A percentile compares a stretch with the other conserved stretches of the same genome.
Conservation (phyloP, 2,797 vertebrate species). For the Yasuhikotakia modesta region DNA sequence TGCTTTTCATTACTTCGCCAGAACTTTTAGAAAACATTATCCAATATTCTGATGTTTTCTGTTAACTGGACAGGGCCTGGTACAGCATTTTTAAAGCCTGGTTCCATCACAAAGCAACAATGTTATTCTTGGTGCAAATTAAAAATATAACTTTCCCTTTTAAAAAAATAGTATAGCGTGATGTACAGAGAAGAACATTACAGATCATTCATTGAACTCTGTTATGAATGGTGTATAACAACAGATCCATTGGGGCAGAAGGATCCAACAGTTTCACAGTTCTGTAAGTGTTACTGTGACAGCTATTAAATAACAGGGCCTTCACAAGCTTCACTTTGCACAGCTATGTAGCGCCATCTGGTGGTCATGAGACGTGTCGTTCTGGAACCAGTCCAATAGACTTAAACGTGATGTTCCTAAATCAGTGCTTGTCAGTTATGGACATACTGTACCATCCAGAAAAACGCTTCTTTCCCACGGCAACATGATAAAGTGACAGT, state of each 20-base stretch:
- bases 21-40: too few relatives aligned
- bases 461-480: background rate
- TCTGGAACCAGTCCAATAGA: background rate
- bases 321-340: conserved; percentile 23
- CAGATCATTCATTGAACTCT: conserved; percentile 21
- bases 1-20: too few relatives aligned
- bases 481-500: conserved; percentile 5
- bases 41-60: too few relatives aligned
- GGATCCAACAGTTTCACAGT: conserved; percentile 39
- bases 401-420: background rate
- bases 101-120: too few relatives aligned
- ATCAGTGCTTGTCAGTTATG: background rate
- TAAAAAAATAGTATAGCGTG: too few relatives aligned
- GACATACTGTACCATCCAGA: conserved; percentile 8
- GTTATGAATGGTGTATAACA: conserved; percentile 39
- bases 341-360: conserved; percentile 71
- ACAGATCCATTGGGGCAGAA: conserved; percentile 34
- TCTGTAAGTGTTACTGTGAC: conserved; percentile 52
- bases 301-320: conserved; percentile 28
- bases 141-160: background rate
- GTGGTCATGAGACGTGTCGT: conserved; percentile 51
- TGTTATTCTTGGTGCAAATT: background rate
- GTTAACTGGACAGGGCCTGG: background rate
- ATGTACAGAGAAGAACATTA: background rate
- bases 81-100: background rate